Conservation (phyloP, 2,797 vertebrate genomes). For the Balearica regulorum region DNA sequence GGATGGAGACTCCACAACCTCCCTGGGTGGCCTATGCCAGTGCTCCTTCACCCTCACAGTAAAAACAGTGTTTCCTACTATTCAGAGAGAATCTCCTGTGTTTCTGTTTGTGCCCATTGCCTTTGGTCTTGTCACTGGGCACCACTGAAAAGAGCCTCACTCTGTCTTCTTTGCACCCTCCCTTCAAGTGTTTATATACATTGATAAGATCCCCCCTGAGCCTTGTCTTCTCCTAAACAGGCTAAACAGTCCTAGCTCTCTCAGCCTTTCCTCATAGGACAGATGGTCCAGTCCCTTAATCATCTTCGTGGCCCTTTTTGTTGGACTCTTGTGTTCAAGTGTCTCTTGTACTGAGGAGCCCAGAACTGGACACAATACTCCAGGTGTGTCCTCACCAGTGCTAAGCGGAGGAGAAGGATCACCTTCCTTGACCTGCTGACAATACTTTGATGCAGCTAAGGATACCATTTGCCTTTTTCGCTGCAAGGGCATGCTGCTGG, state of each 20-base stretch:
- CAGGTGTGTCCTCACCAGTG: not conserved
- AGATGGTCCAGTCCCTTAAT: not conserved
- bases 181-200: not conserved
- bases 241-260: not conserved
- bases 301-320: not conserved
- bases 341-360: not conserved
- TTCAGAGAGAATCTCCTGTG: not conserved
- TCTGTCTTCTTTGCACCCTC: not conserved
- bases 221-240: not conserved
- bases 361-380: not conserved
- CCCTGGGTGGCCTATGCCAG: not conserved
- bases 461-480: not conserved
- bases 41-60: not conserved
- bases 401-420: not conserved
- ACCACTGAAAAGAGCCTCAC: not conserved
- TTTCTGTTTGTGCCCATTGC: not conserved
- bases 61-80: not conserved
- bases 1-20: not conserved
- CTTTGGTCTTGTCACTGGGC: not conserved
- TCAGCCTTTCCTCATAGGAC: not conserved
- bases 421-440: not conserved
- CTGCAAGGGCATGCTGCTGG: not conserved
- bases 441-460: not conserved
- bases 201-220: not conserved
- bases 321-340: not conserved